A percentile compares a stretch with the other conserved stretches of the same genome.
phyloP scores from a whole-genome alignment of 2,888 invertebrate genomes.

The Leptopilina drosophilae region DNA sequence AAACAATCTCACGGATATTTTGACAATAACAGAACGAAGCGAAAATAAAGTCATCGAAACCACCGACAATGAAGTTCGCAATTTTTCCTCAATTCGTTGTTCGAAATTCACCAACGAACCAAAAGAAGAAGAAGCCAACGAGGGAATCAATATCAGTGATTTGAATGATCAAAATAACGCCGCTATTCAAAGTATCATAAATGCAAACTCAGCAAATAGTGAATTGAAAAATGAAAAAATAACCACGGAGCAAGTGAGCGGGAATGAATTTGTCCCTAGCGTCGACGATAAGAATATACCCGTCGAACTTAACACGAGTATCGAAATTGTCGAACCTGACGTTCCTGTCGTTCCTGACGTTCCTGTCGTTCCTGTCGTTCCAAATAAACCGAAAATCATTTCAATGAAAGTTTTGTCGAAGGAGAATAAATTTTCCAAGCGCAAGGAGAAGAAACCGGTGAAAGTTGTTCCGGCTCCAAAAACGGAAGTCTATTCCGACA shows the following conservation, averaged over 20 bases:
- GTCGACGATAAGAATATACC: slow-evolving; percentile 31
- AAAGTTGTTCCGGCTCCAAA: background rate
- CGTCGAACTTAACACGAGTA: slow-evolving; percentile 34
- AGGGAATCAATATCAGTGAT: slow-evolving; percentile 56
- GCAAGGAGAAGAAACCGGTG: slow-evolving; percentile 13
- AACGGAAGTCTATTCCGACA: slow-evolving; percentile 54
- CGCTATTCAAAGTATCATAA: slow-evolving; percentile 73
- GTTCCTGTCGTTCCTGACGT: background rate
- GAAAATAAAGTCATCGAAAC: background rate
- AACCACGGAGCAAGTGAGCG: background rate
- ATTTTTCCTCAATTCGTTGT: slow-evolving; percentile 44
- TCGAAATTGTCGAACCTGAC: background rate
- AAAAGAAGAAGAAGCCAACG: slow-evolving; percentile 53
- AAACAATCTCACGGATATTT: slow-evolving; percentile 11
- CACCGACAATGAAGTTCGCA: too few species aligned
- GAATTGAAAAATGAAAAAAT: background rate
- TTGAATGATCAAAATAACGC: slow-evolving; percentile 74
- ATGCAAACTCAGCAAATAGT: slow-evolving; percentile 61
- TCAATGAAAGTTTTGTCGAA: background rate
- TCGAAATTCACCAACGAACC: slow-evolving; percentile 60
- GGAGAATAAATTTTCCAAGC: background rate
- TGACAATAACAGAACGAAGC: background rate
- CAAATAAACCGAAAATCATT: background rate
- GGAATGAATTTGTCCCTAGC: slow-evolving; percentile 37
- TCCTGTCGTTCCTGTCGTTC: background rate